These are phyloP conservation scores for Willowsia nigromaculata DNA, from an alignment of 2,888 invertebrate genomes.

Conservation along the genomic window DNA sequence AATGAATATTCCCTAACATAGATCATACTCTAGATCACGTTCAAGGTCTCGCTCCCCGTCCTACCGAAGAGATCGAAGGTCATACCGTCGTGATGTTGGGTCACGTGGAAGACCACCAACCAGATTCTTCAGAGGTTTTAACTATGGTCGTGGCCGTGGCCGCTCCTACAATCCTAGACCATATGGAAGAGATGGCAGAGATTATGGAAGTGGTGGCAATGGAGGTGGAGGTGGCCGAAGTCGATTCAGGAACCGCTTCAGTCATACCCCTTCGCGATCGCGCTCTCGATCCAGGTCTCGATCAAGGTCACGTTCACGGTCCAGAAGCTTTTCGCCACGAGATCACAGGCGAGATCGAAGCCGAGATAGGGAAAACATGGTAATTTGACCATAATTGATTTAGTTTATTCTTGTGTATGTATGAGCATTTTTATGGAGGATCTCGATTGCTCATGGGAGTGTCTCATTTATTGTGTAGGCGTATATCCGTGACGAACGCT, in stretches of 20 bases:
- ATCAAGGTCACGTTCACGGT: slow-evolving; percentile 25
- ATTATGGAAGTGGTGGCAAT: neutral
- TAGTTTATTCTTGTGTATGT: too few species aligned
- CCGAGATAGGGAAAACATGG: slow-evolving; percentile 22
- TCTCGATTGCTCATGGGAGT: too few species aligned
- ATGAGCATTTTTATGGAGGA: too few species aligned
- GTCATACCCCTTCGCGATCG: slow-evolving; percentile 70
- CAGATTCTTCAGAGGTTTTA: slow-evolving; percentile 70
- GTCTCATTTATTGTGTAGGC: slow-evolving; percentile 34
- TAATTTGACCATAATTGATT: slow-evolving; percentile 9
- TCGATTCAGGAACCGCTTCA: slow-evolving; percentile 73
- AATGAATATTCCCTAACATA: too few species aligned
- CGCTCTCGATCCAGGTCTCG: slow-evolving; percentile 58
- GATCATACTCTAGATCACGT: slow-evolving; percentile 37
- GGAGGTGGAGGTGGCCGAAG: slow-evolving; percentile 54
- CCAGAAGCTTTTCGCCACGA: neutral
- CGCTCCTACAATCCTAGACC: slow-evolving; percentile 59
- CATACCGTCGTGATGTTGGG: slow-evolving; percentile 9
- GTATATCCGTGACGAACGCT: neutral
- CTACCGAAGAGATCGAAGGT: slow-evolving; percentile 32
- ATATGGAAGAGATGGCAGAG: slow-evolving; percentile 10
- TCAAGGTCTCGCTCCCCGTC: slow-evolving; percentile 49
- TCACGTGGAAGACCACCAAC: slow-evolving; percentile 58
- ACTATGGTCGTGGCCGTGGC: slow-evolving; percentile 48
- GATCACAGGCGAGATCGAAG: neutral